These are phyloP conservation scores for Papilio aristodemus DNA, from an alignment of 1,140 invertebrate genomes.

Conservation along the genomic window DNA sequence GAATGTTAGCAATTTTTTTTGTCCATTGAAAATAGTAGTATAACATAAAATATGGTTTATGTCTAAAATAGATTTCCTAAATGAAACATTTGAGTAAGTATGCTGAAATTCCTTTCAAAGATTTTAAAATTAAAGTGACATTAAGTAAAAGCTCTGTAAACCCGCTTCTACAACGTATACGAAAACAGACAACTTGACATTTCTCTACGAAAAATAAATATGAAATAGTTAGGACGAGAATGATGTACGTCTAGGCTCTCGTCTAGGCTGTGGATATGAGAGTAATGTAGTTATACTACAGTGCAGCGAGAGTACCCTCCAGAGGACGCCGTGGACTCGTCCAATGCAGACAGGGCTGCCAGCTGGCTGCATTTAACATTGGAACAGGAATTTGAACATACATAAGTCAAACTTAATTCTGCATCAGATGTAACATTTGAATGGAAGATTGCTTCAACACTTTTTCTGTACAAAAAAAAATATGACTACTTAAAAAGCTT, in stretches of 20 bases:
- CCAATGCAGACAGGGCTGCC: conserved; percentile 24
- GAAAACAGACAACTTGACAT: conserved; percentile 28
- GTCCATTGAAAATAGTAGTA: too few relatives aligned
- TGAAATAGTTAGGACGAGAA: conserved; percentile 10
- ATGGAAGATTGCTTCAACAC: too few relatives aligned
- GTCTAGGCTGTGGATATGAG: conserved; percentile 27
- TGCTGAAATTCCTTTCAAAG: too few relatives aligned
- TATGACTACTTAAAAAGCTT: too few relatives aligned
- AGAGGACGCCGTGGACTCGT: conserved; percentile 26
- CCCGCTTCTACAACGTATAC: background rate
- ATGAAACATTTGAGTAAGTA: too few relatives aligned
- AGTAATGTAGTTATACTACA: conserved; percentile 32
- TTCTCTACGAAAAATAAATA: conserved; percentile 7
- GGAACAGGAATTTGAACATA: background rate
- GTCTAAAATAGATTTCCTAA: too few relatives aligned
- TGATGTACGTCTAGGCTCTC: conserved; percentile 28
- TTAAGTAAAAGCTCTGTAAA: background rate
- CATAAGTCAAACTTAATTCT: background rate
- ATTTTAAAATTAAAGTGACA: background rate
- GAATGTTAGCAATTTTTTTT: too few relatives aligned
- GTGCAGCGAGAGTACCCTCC: conserved; percentile 24
- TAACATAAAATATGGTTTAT: too few relatives aligned
- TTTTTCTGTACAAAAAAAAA: too few relatives aligned
- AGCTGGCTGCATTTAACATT: background rate
- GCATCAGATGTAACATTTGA: background rate